phyloP scores from a whole-genome alignment of 2,797 vertebrate species.

The Enteromius thamalakanensis region DNA sequence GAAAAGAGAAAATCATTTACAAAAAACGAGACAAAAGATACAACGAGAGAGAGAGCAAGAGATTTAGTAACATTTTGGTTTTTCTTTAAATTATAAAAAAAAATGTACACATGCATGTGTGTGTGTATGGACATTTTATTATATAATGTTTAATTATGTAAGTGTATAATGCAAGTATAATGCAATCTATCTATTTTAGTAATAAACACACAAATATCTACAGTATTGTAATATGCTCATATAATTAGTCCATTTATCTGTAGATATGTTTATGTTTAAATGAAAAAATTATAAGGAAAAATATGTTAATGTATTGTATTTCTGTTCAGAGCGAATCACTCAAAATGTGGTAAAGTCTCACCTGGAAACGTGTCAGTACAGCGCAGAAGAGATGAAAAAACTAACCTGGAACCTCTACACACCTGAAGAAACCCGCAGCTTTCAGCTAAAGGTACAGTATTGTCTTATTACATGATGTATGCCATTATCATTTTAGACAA shows the following conservation, averaged over 20 bases:
- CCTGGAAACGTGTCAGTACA: constrained; percentile 91
- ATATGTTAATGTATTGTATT: constrained; percentile 25
- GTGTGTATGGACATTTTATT: too few species aligned
- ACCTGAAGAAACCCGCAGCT: constrained; percentile 82
- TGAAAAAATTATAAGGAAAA: not conserved
- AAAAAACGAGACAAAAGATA: too few species aligned
- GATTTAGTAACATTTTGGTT: too few species aligned
- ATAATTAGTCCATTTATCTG: not conserved
- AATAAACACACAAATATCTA: too few species aligned
- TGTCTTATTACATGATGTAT: not conserved
- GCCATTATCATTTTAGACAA: not conserved
- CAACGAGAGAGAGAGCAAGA: too few species aligned
- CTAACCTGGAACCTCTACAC: constrained; percentile 85
- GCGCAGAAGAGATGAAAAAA: constrained; percentile 86
- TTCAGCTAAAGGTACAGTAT: constrained; percentile 84
- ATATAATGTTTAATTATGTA: too few species aligned
- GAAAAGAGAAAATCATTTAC: too few species aligned
- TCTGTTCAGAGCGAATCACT: constrained; percentile 81
- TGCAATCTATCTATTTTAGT: too few species aligned
- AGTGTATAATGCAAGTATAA: too few species aligned
- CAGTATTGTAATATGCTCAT: not conserved
- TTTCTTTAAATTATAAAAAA: too few species aligned
- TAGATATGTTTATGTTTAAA: not conserved
- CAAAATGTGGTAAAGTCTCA: constrained; percentile 91
- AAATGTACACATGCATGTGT: too few species aligned